phyloP scores from a whole-genome alignment of 1,140 invertebrate species.

The Bombus difficillimus region DNA sequence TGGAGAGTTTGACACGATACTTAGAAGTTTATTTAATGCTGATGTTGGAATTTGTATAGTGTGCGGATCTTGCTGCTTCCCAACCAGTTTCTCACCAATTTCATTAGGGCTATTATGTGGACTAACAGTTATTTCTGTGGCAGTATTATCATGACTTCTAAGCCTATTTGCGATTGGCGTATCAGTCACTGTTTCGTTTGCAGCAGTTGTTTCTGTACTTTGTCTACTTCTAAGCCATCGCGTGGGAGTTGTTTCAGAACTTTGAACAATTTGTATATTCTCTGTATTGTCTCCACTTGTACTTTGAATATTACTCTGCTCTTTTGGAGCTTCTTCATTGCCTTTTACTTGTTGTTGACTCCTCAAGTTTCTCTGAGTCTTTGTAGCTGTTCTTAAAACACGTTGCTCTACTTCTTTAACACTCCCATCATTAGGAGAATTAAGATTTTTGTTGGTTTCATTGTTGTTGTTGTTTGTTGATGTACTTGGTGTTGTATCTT shows the following conservation, averaged over 20 bases:
- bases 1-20: slow-evolving; percentile 74
- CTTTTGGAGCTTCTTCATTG: slow-evolving; percentile 56
- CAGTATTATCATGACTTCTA: slow-evolving; percentile 71
- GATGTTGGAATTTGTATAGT: slow-evolving; percentile 80
- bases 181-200: slow-evolving; percentile 45
- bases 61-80: slow-evolving; percentile 53
- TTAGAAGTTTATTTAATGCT: slow-evolving; percentile 79
- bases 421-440: slow-evolving; percentile 49
- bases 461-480: slow-evolving; percentile 75
- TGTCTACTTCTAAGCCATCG: slow-evolving; percentile 71
- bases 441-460: slow-evolving; percentile 76
- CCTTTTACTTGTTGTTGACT: slow-evolving; percentile 59
- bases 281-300: slow-evolving; percentile 43
- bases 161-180: slow-evolving; percentile 74
- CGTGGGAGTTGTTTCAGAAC: slow-evolving; percentile 48
- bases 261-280: slow-evolving; percentile 15
- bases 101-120: slow-evolving; percentile 40
- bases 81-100: slow-evolving; percentile 35
- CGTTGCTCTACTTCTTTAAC: slow-evolving; percentile 7
- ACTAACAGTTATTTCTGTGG: slow-evolving; percentile 41
- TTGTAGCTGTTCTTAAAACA: slow-evolving; percentile 30
- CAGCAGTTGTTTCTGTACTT: slow-evolving; percentile 53
- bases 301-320: slow-evolving; percentile 34
- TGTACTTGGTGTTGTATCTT: slow-evolving; percentile 70
- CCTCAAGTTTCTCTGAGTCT: slow-evolving; percentile 50